phyloP scores from a whole-genome alignment of 1,140 invertebrate species.

The Scaptodrosophila lebanonensis region DNA sequence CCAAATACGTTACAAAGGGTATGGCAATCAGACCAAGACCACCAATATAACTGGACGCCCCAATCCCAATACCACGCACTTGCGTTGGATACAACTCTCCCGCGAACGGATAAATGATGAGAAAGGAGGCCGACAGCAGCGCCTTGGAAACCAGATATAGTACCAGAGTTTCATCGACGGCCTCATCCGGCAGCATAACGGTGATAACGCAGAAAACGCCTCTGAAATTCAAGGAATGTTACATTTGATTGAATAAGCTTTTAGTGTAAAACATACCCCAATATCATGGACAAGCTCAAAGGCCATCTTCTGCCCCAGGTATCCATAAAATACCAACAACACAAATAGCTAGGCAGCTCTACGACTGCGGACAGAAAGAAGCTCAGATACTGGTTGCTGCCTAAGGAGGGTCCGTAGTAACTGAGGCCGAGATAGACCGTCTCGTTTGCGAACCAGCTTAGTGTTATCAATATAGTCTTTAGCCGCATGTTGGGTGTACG shows the following conservation, averaged over 20 bases:
- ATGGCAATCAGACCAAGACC: slow-evolving; percentile 92
- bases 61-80: slow-evolving; percentile 90
- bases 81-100: slow-evolving; percentile 93
- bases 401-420: slow-evolving; percentile 91
- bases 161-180: slow-evolving; percentile 83
- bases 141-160: slow-evolving; percentile 93
- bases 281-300: slow-evolving; percentile 88
- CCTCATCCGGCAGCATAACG: slow-evolving; percentile 86
- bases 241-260: not conserved
- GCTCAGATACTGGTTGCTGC: slow-evolving; percentile 89
- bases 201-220: slow-evolving; percentile 89
- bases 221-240: slow-evolving; percentile 70
- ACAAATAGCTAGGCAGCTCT: slow-evolving; percentile 90
- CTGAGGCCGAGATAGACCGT: slow-evolving; percentile 89
- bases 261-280: slow-evolving; percentile 66
- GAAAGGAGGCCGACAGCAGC: slow-evolving; percentile 92
- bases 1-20: slow-evolving; percentile 93
- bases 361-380: slow-evolving; percentile 90
- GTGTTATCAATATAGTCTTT: slow-evolving; percentile 82
- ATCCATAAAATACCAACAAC: slow-evolving; percentile 91
- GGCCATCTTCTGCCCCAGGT: slow-evolving; percentile 90
- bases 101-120: slow-evolving; percentile 93
- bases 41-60: slow-evolving; percentile 92
- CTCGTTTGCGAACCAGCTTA: slow-evolving; percentile 85
- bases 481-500: slow-evolving; percentile 90